These are phyloP conservation scores for Alsophila aescularia DNA, from an alignment of 2,888 invertebrate genomes.

Conservation along the genomic window DNA sequence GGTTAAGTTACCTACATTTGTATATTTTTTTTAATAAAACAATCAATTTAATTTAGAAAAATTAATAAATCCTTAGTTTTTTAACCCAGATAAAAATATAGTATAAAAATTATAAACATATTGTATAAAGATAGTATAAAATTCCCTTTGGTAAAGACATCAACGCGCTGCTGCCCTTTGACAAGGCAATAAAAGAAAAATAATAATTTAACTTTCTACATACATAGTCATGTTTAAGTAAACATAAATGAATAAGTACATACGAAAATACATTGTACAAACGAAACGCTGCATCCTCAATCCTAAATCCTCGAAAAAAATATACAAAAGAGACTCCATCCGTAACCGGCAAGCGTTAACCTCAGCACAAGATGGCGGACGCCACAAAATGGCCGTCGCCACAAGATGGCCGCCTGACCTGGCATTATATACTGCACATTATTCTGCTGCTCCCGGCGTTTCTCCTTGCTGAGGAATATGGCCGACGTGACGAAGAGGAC, in stretches of 20 bases:
- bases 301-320: conserved; percentile 47
- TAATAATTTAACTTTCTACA: too few relatives aligned
- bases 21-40: too few relatives aligned
- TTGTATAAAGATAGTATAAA: background rate
- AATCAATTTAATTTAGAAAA: too few relatives aligned
- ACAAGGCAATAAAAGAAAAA: background rate
- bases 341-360: conserved; percentile 76
- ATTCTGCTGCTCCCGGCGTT: conserved; percentile 88
- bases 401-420: conserved; percentile 86
- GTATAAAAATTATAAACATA: too few relatives aligned
- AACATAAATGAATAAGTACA: conserved; percentile 9
- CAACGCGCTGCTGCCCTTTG: background rate
- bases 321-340: conserved; percentile 43
- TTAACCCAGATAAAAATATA: too few relatives aligned
- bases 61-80: too few relatives aligned
- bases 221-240: too few relatives aligned
- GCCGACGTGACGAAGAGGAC: conserved; percentile 92
- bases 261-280: conserved; percentile 1
- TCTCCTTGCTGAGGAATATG: conserved; percentile 90
- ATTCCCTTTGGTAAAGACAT: conserved; percentile 3
- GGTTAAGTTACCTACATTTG: too few relatives aligned
- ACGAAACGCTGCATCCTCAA: conserved; percentile 15
- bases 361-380: conserved; percentile 46
- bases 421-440: conserved; percentile 96
- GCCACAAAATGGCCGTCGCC: conserved; percentile 66